Conservation (phyloP, 2,113 vertebrate genomes). For the Ammodytes dubius region DNA sequence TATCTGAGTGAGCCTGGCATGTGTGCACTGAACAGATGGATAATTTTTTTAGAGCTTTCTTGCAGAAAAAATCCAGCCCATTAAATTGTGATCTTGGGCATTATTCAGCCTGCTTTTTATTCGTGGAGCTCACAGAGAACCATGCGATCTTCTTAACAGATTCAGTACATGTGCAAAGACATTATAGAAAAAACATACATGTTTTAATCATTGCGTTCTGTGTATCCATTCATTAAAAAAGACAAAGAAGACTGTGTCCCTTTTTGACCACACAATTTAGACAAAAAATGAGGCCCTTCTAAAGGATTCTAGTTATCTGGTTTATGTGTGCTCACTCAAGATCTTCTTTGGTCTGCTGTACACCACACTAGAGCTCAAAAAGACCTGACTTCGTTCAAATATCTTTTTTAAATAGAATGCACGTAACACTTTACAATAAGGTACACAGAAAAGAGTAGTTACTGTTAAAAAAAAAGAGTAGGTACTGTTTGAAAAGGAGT, state of each 20-base stretch:
- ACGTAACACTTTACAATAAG: too few relatives aligned
- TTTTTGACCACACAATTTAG: not conserved
- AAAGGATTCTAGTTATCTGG: not conserved
- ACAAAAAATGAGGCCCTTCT: not conserved
- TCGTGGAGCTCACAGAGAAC: conserved; percentile 39
- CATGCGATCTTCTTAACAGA: conserved; percentile 28
- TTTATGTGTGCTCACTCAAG: not conserved
- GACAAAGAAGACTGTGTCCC: not conserved
- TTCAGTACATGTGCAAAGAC: not conserved
- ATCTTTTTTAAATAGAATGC: not conserved
- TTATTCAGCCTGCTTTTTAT: conserved; percentile 62
- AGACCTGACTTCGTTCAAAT: not conserved
- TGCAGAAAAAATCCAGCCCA: conserved; percentile 83
- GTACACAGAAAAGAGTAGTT: too few relatives aligned
- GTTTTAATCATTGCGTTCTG: not conserved
- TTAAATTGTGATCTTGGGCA: conserved; percentile 76
- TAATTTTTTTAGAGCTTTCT: conserved; percentile 82
- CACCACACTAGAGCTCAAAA: not conserved
- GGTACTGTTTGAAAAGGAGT: too few relatives aligned
- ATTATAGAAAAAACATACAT: not conserved
- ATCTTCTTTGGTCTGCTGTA: not conserved
- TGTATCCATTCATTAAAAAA: conserved; percentile 7
- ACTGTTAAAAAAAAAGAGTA: too few relatives aligned
- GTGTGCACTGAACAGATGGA: conserved; percentile 85
- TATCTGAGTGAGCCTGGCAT: conserved; percentile 79